Percentiles rank a stretch among this genome's conserved stretches.
phyloP scores from a whole-genome alignment of 1,140 invertebrate species.

The Conus betulinus region DNA sequence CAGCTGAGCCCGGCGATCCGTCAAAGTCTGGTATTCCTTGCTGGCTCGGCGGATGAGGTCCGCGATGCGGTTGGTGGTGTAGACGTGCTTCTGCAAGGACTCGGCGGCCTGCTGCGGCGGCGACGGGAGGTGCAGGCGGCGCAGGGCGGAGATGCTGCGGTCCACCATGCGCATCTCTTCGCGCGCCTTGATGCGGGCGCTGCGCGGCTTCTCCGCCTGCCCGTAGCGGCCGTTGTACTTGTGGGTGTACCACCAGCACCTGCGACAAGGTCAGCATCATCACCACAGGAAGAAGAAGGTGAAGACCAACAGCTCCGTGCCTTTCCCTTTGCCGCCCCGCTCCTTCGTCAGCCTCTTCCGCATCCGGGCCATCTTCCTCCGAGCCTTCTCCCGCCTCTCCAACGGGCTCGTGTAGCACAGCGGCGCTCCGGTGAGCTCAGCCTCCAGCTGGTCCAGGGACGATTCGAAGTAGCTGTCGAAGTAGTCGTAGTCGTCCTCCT shows the following conservation, averaged over 20 bases:
- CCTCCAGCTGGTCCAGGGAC: not conserved
- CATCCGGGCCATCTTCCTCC: not conserved
- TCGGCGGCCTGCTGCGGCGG: constrained; percentile 30
- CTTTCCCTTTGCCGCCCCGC: constrained; percentile 16
- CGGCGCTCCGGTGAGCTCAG: not conserved
- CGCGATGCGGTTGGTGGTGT: constrained; percentile 32
- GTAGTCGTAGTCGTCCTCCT: not conserved
- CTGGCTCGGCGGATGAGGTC: constrained; percentile 33
- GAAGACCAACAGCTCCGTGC: constrained; percentile 39
- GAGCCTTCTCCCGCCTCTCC: not conserved
- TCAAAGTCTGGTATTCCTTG: constrained; percentile 17
- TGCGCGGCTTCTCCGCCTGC: constrained; percentile 4
- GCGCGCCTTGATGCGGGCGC: constrained; percentile 19
- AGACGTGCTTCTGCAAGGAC: constrained; percentile 40
- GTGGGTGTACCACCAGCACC: constrained; percentile 50
- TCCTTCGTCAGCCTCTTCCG: not conserved
- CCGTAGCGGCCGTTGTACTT: constrained; percentile 44
- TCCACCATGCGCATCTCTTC: constrained; percentile 43
- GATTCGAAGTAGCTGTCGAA: not conserved
- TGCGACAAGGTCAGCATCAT: constrained; percentile 49
- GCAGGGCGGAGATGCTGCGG: constrained; percentile 38
- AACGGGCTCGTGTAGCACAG: not conserved
- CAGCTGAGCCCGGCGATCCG: not conserved
- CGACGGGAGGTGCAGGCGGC: constrained; percentile 35
- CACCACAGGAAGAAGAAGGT: constrained; percentile 38